phyloP scores from a whole-genome alignment of 2,797 vertebrate genomes.

The Cirrhinus molitorella region DNA sequence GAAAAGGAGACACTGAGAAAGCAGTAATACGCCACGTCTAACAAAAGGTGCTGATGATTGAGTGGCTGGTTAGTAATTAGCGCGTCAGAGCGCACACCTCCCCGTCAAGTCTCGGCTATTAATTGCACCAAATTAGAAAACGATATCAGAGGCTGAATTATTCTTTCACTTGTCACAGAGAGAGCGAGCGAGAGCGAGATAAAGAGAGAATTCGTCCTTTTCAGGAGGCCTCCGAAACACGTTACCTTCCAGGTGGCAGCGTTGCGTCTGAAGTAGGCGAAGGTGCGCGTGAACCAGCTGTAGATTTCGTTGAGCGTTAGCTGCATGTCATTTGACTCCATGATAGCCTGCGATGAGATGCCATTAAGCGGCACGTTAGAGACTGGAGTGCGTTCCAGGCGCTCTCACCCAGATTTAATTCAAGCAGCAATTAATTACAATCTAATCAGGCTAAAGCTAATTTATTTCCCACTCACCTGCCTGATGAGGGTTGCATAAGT shows the following conservation, averaged over 20 bases:
- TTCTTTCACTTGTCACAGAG: constrained; percentile 95
- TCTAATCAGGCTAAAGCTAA: constrained; percentile 91
- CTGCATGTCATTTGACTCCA: constrained; percentile 99
- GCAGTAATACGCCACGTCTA: constrained; percentile 92
- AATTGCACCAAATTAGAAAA: constrained; percentile 99
- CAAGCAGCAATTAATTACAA: constrained; percentile 91
- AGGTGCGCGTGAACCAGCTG: constrained; percentile 99
- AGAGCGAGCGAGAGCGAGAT: constrained; percentile 40
- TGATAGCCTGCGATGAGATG: constrained; percentile 98
- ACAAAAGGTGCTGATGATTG: constrained; percentile 99
- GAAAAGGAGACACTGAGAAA: constrained; percentile 75
- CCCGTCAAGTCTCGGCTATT: constrained; percentile 93
- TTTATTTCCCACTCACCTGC: constrained; percentile 95
- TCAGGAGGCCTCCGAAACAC: constrained; percentile 84
- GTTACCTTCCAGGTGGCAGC: constrained; percentile 99
- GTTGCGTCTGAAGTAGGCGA: constrained; percentile 99
- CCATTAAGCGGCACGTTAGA: constrained; percentile 92
- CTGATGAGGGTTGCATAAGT: constrained; percentile 99
- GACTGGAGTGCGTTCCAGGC: constrained; percentile 79
- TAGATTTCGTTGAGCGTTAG: constrained; percentile 99
- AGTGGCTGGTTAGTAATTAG: constrained; percentile 99
- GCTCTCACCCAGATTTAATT: constrained; percentile 73
- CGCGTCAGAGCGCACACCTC: constrained; percentile 93
- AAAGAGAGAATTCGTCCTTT: constrained; percentile 82
- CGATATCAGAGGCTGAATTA: constrained; percentile 97